Evolutionary conservation across 2,888 invertebrate species (phyloP), one percentile per base, ranked within the genome.

Genomic region (Eupithecia dodoneata): DNA sequence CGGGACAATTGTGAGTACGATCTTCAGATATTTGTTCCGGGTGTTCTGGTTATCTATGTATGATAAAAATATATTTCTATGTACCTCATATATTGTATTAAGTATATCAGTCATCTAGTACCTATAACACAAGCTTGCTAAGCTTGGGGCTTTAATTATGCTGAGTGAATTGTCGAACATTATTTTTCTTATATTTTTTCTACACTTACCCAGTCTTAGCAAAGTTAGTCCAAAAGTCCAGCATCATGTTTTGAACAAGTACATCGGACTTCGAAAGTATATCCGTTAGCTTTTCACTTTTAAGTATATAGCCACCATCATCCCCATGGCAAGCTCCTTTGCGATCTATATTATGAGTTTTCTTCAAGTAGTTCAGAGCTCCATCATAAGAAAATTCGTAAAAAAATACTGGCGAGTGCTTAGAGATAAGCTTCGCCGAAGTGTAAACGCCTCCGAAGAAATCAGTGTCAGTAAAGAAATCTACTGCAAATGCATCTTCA

Each of bases 161-260:
- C 30, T 30, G 30, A 30, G 30, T 30, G 30, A 30, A 30, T 30
- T 30, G 30, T 30, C 30, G 30, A 30, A 30, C 30, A 30, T 30
- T 30, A 30, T 30, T 30, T 30, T 30, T 30, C 30, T 30, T 30
- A 30, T 6, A 47, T 47, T 44, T 59, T 41, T 65, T 13, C 6
- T 42, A 59, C 59, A 71, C 74, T 15, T 86, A 96, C 92, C 96
- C 94, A 83, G 88, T 88, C 85, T 95, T 96, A 0, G 96, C 97
- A 87, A 97, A 97, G 83, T 97, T 96, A 0, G 96, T 95, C 96
- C 97, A 96, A 89, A 96, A 88, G 41, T 91, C 87, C n/a, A 94
- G 91, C 84, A 96, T 88, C 45, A 92, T 90, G 44, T 93, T 87
- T 6, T 94, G 89, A 10, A 96, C 90, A 42, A 91, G 76, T 79